phyloP scores from a whole-genome alignment of 1,140 invertebrate species.

The Pseudobourletiella spinata region DNA sequence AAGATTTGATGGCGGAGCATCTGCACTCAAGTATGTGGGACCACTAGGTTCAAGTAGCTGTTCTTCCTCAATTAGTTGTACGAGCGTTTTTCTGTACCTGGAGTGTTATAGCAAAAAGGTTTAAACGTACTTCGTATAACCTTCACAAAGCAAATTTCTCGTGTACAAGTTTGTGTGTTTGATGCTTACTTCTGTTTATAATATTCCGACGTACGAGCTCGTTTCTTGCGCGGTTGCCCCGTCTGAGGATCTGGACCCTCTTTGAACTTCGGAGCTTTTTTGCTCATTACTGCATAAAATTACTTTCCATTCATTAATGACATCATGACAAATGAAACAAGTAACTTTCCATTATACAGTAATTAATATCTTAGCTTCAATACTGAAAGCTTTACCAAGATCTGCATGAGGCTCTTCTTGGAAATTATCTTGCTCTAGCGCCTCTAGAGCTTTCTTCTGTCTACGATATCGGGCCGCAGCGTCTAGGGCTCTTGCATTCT shows the following conservation, averaged over 20 bases:
- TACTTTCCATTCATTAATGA: too few species aligned
- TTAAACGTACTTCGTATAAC: neutral
- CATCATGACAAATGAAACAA: too few species aligned
- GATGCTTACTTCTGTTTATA: constrained; percentile 64
- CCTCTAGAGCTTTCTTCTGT: constrained; percentile 82
- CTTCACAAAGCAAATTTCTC: too few species aligned
- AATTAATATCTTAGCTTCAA: too few species aligned
- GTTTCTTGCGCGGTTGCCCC: constrained; percentile 60
- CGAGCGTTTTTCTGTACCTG: constrained; percentile 73
- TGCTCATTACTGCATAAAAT: constrained; percentile 62
- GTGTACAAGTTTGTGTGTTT: too few species aligned
- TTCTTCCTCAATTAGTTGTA: constrained; percentile 83
- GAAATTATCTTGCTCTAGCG: constrained; percentile 93
- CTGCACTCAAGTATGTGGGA: too few species aligned
- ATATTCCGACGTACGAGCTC: constrained; percentile 71
- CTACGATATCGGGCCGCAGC: constrained; percentile 73
- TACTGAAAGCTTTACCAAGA: constrained; percentile 62
- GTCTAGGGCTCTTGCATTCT: constrained; percentile 61
- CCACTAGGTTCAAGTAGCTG: too few species aligned
- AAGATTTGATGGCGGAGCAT: too few species aligned
- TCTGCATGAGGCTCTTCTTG: constrained; percentile 97
- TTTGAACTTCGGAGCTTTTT: constrained; percentile 92
- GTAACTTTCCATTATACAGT: too few species aligned
- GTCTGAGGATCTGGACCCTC: constrained; percentile 54
- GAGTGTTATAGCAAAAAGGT: neutral